A percentile compares a stretch with the other conserved stretches of the same genome.
Evolutionary conservation across 1,140 invertebrate species (phyloP).

Genomic region (Pogonus chalceus): DNA sequence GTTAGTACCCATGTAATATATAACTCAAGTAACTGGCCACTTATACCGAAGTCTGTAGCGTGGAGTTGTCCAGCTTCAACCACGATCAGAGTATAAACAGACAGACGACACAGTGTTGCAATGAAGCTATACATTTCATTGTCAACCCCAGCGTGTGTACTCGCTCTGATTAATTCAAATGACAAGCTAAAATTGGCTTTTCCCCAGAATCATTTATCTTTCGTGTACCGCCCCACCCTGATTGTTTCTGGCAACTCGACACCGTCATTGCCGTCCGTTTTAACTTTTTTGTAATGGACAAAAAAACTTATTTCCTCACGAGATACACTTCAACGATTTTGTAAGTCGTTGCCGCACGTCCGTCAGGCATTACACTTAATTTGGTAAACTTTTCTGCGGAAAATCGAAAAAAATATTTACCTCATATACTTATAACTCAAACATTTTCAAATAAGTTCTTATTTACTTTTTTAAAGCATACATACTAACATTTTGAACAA

Average conservation of each 20-base stretch:
- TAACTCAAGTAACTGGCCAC: no score
- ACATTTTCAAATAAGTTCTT: no score
- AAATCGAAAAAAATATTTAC: no score
- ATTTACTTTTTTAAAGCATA: no score
- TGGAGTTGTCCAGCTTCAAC: not conserved
- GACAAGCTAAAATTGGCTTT: slow-evolving; percentile 7
- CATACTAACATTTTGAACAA: no score
- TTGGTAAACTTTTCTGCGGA: no score
- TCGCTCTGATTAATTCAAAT: slow-evolving; percentile 6
- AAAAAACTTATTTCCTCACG: not conserved
- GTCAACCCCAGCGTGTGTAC: slow-evolving; percentile 5
- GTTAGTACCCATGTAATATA: no score
- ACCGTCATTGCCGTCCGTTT: not conserved
- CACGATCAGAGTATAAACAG: not conserved
- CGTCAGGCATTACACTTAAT: no score
- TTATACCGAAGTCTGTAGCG: no score
- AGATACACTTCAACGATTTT: not conserved
- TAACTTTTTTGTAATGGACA: not conserved
- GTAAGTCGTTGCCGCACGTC: not conserved
- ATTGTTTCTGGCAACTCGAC: slow-evolving; percentile 4
- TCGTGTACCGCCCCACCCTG: not conserved
- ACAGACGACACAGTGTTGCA: slow-evolving; percentile 2
- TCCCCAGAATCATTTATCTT: slow-evolving; percentile 7
- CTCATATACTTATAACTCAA: no score
- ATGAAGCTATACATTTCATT: slow-evolving; percentile 7